Evolutionary conservation across 92 coral and sea anemone species (phyloP), one percentile per base, ranked within the genome.

Genomic region (Phenganax subtilis): DNA sequence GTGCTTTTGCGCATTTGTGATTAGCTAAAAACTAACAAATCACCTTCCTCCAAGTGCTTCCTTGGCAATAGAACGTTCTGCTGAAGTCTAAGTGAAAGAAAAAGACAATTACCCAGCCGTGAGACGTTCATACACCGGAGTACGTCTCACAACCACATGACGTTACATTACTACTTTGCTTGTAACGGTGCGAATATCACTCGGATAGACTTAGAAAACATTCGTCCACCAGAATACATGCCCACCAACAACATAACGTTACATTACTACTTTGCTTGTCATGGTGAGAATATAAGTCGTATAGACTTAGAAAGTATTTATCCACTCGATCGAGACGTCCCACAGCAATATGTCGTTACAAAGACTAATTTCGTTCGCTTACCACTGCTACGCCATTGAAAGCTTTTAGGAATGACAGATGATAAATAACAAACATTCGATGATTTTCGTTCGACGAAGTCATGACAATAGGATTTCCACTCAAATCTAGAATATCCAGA

Each of bases 301-400:
- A 5, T 37, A 20, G 47, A 37, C 47, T 37, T 37, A 37, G 3
- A 37, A 37, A 37, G 5, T 37, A 37, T 2, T 37, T 0, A 2
- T 2, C 3, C 47, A 37, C 5, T 37, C 5, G 3, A 37, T 37
- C 47, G 5, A 5, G 3, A 5, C 0, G 47, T 37, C 47, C 47
- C 47, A 37, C 47, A 37, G 5, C 2, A 37, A 37, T 0, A 37
- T 37, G 47, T 0, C 0, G 5, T 5, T 37, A 6, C 6, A n/a
- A 20, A 5, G 0, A 6, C 0, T 60, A 10, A 55, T 3, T 20
- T 9, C n/a, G 10, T 44, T 12, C 8, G 53, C 89, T 59, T 86
- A 93, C 97, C 98, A 93, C 98, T 85, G 98, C 97, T 14, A 87
- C 78, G 28, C 98, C 98, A 72, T 93, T 96, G 78, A 93, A 86